Evolutionary conservation across 2,113 vertebrate species (phyloP).

Genomic region (Grallaria varia): DNA sequence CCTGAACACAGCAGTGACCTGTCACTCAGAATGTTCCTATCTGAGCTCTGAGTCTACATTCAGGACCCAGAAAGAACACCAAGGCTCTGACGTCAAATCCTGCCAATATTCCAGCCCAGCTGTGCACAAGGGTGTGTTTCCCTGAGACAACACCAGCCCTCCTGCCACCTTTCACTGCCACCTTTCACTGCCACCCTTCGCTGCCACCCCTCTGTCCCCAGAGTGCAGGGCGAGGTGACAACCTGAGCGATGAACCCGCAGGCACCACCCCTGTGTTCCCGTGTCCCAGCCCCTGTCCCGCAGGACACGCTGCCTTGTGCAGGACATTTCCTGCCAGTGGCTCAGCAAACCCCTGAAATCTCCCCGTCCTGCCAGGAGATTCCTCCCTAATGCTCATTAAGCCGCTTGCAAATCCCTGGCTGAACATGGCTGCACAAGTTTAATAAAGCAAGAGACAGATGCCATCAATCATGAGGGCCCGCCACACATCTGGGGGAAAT

Average conservation of each 20-base stretch:
- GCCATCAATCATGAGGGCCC: slow-evolving; percentile 75
- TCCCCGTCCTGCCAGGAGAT: slow-evolving; percentile 69
- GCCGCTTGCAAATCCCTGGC: slow-evolving; percentile 79
- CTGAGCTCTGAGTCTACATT: background rate
- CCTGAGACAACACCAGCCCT: background rate
- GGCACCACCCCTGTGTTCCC: background rate
- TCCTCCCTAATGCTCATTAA: slow-evolving; percentile 79
- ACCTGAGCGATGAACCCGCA: background rate
- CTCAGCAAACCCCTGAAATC: slow-evolving; percentile 39
- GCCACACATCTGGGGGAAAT: slow-evolving; percentile 66
- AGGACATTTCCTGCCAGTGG: slow-evolving; percentile 50
- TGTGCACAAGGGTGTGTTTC: accelerated
- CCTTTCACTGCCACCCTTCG: accelerated
- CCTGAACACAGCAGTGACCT: accelerated
- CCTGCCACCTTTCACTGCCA: background rate
- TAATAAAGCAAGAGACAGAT: slow-evolving; percentile 81
- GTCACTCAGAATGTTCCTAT: background rate
- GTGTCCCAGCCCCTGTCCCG: background rate
- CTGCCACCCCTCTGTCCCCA: background rate
- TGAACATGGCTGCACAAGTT: slow-evolving; percentile 71
- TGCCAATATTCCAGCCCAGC: background rate
- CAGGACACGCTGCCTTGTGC: background rate
- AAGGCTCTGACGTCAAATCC: background rate
- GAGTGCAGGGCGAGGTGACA: background rate
- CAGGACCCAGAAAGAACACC: background rate